A percentile compares a stretch with the other conserved stretches of the same genome.
phyloP scores from a whole-genome alignment of 2,113 vertebrate species.

The Periophthalmus modestus region DNA sequence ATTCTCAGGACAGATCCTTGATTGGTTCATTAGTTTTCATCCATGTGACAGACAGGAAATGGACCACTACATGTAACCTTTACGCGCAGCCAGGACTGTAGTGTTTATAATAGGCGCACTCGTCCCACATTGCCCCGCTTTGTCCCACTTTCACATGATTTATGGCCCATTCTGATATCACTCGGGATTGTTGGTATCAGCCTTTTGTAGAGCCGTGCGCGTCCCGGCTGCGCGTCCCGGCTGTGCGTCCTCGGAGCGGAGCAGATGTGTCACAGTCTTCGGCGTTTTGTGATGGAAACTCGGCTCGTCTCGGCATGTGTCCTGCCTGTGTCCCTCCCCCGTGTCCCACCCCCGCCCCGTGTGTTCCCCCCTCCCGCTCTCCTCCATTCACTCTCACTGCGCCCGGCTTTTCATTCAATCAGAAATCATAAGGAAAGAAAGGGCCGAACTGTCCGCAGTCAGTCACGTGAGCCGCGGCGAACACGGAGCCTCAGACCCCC shows the following conservation, averaged over 20 bases:
- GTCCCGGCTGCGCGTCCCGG: background rate
- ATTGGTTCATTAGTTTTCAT: too few species aligned
- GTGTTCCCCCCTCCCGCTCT: background rate
- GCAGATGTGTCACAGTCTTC: background rate
- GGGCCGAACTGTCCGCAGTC: background rate
- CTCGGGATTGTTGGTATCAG: too few species aligned
- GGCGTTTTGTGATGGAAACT: background rate
- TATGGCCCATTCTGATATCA: background rate
- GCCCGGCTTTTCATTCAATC: background rate
- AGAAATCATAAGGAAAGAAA: background rate
- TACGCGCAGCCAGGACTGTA: too few species aligned
- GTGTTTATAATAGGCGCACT: too few species aligned
- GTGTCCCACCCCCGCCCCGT: too few species aligned
- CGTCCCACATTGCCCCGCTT: background rate
- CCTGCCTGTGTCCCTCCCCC: too few species aligned
- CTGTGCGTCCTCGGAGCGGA: background rate
- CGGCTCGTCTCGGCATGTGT: background rate
- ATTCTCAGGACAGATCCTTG: too few species aligned
- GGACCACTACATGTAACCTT: too few species aligned
- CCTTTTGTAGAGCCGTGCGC: background rate
- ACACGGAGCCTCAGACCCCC: background rate
- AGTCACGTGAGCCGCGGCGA: background rate
- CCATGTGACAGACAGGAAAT: too few species aligned
- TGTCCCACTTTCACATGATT: background rate
- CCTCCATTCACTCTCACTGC: background rate